Conservation (phyloP, 1,140 invertebrate genomes). For the Bradysia coprophila region DNA sequence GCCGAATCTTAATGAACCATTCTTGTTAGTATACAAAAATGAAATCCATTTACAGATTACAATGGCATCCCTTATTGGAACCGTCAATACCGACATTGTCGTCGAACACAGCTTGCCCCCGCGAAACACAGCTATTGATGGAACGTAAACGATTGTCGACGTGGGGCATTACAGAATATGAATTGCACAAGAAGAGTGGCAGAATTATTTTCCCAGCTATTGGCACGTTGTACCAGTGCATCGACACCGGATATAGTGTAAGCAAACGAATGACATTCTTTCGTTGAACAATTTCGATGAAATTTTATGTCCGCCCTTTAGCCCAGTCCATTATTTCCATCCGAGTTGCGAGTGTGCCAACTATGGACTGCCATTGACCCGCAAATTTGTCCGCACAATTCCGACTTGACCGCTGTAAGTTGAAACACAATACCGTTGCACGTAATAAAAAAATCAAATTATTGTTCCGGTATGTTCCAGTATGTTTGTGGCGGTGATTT, state of each 20-base stretch:
- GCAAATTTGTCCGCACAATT: constrained; percentile 77
- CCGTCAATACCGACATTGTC: constrained; percentile 45
- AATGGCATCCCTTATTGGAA: constrained; percentile 53
- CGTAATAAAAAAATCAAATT: too few species aligned
- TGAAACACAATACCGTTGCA: too few species aligned
- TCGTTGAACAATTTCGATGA: neutral
- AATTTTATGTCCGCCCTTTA: constrained; percentile 19
- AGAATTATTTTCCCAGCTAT: constrained; percentile 81
- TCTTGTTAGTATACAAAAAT: neutral
- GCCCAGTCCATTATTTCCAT: constrained; percentile 46
- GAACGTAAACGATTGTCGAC: constrained; percentile 78
- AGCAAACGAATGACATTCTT: constrained; percentile 5
- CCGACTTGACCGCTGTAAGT: constrained; percentile 70
- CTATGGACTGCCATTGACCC: constrained; percentile 60
- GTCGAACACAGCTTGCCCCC: constrained; percentile 35
- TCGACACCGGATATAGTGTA: constrained; percentile 52
- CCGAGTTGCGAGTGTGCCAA: constrained; percentile 44
- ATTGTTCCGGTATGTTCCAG: too few species aligned
- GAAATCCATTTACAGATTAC: constrained; percentile 22
- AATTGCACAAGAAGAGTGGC: constrained; percentile 59
- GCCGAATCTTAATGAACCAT: too few species aligned
- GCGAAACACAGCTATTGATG: constrained; percentile 77
- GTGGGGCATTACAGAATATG: constrained; percentile 89
- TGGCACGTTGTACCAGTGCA: constrained; percentile 63
- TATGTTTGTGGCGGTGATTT: constrained; percentile 83